Evolutionary conservation across 2,888 invertebrate species (phyloP).

Genomic region (Phrixothrix hirtus): DNA sequence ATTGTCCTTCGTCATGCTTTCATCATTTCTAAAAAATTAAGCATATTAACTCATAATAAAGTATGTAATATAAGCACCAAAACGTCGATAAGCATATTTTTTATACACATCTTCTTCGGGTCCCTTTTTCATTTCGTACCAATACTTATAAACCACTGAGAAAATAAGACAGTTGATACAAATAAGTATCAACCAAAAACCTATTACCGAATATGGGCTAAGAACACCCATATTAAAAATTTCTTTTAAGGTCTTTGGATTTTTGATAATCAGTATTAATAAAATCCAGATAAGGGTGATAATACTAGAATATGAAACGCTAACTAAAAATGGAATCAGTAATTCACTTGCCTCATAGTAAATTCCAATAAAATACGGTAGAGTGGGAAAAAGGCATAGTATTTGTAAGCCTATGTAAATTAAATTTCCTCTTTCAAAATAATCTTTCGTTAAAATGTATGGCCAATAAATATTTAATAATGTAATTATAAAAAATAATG

Average conservation of each 20-base stretch:
- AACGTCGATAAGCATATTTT: constrained; percentile 13
- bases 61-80: constrained; percentile 15
- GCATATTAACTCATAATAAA: no score
- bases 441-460: background rate
- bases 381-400: constrained; percentile 35
- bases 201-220: background rate
- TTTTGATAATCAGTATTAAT: background rate
- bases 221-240: background rate
- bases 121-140: background rate
- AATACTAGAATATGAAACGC: constrained; percentile 28
- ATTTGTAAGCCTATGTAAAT: constrained; percentile 37
- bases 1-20: no score
- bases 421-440: constrained; percentile 18
- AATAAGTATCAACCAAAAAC: background rate
- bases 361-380: constrained; percentile 39
- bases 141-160: background rate
- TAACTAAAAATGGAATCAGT: constrained; percentile 36
- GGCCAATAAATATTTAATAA: constrained; percentile 5
- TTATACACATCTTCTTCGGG: background rate
- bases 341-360: constrained; percentile 33
- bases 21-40: no score
- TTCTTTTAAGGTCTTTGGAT: background rate
- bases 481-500: constrained; percentile 3
- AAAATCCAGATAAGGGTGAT: constrained; percentile 18
- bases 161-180: background rate